Conservation (phyloP, 2,888 invertebrate genomes). For the Ceramica pisi region DNA sequence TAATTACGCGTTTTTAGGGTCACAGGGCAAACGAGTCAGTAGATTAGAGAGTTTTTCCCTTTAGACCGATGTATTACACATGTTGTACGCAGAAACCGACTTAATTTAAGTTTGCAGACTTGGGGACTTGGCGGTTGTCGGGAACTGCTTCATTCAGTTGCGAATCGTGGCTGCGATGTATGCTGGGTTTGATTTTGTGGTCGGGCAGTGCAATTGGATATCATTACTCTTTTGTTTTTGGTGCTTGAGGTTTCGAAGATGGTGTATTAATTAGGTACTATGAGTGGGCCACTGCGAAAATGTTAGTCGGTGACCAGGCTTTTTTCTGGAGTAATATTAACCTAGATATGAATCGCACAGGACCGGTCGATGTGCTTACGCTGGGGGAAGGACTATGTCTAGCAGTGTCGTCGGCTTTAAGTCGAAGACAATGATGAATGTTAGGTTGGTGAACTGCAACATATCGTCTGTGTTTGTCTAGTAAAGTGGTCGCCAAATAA, state of each 20-base stretch:
- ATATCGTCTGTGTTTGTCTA: too few species aligned
- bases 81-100: constrained; percentile 20
- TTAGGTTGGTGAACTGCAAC: too few species aligned
- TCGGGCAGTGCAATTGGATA: not conserved
- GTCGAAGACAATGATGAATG: too few species aligned
- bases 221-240: not conserved
- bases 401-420: too few species aligned
- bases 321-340: not conserved
- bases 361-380: too few species aligned
- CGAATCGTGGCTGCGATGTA: constrained; percentile 18
- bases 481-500: too few species aligned
- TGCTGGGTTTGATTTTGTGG: not conserved
- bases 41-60: constrained; percentile 71
- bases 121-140: constrained; percentile 6
- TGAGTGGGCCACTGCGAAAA: not conserved
- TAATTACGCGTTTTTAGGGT: constrained; percentile 77
- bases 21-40: constrained; percentile 70
- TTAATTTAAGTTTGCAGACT: constrained; percentile 52
- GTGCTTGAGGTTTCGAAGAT: not conserved
- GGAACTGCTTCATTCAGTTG: constrained; percentile 8
- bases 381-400: too few species aligned
- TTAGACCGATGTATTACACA: constrained; percentile 36
- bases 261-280: not conserved
- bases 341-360: too few species aligned
- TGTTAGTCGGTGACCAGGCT: not conserved